A percentile compares a stretch with the other conserved stretches of the same genome.
Conservation (phyloP, 1,140 invertebrate genomes). For the Lamellibrachia luymesi region DNA sequence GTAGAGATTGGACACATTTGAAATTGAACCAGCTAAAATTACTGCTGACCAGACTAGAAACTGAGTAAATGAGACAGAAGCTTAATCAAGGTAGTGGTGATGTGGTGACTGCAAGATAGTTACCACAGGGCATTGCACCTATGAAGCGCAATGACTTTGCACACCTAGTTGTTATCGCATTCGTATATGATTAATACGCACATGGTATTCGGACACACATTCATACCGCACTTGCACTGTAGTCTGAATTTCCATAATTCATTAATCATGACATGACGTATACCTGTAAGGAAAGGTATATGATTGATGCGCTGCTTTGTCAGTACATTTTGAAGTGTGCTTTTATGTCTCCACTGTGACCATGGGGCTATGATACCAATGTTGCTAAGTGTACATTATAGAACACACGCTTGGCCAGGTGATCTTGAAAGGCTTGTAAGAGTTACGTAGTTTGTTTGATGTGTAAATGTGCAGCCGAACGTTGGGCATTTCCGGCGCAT, state of each 20-base stretch:
- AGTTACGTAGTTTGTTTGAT: background rate
- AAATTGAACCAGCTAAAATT: background rate
- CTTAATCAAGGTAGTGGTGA: background rate
- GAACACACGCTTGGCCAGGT: background rate
- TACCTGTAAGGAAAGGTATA: background rate
- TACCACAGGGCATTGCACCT: background rate
- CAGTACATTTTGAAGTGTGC: background rate
- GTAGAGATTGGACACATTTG: background rate
- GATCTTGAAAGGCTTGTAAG: background rate
- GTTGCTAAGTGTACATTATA: background rate
- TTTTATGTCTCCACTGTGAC: background rate
- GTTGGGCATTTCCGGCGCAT: background rate
- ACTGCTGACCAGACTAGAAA: background rate
- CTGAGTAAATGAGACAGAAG: background rate
- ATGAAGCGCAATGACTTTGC: background rate
- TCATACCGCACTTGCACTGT: background rate
- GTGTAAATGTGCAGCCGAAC: background rate
- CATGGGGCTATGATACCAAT: background rate
- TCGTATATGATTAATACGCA: background rate
- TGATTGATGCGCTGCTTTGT: background rate
- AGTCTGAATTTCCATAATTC: background rate
- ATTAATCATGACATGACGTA: background rate
- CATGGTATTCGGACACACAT: background rate
- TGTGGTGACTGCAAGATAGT: background rate
- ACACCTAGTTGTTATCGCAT: background rate